Evolutionary conservation across 2,113 vertebrate genomes (phyloP).

Genomic region (Cyprinodon tularosa): DNA sequence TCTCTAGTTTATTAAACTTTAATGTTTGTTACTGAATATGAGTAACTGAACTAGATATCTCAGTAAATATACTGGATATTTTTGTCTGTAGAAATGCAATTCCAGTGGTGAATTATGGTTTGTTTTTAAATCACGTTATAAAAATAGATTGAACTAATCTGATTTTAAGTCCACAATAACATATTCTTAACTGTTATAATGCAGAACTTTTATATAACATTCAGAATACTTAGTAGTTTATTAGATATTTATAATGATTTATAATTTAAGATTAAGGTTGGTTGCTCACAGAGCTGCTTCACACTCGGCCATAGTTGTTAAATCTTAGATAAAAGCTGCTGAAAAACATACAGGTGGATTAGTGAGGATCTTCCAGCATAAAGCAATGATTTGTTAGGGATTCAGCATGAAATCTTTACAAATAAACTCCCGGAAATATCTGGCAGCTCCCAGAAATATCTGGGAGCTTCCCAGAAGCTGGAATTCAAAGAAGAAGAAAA

Average conservation of each 20-base stretch:
- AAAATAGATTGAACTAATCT: not conserved
- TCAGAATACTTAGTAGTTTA: slow-evolving; percentile 34
- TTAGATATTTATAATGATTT: slow-evolving; percentile 34
- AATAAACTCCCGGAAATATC: not conserved
- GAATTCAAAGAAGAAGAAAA: not conserved
- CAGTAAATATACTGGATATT: not conserved
- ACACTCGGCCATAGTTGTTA: not conserved
- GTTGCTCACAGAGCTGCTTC: not conserved
- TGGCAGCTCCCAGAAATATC: not conserved
- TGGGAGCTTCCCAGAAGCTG: not conserved
- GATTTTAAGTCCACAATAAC: not conserved
- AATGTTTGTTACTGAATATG: not conserved
- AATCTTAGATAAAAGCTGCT: not conserved
- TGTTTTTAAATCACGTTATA: not conserved
- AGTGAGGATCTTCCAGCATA: not conserved
- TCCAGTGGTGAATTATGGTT: not conserved
- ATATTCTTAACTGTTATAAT: no score
- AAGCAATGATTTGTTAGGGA: not conserved
- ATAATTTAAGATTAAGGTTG: not conserved
- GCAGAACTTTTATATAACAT: slow-evolving; percentile 4
- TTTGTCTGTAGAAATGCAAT: not conserved
- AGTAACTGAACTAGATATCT: not conserved
- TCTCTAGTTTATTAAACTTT: not conserved
- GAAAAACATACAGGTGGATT: not conserved
- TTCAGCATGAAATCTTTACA: not conserved